These are phyloP conservation scores for Poeciliopsis infans DNA, from an alignment of 2,797 vertebrate species.

Conservation along the genomic window DNA sequence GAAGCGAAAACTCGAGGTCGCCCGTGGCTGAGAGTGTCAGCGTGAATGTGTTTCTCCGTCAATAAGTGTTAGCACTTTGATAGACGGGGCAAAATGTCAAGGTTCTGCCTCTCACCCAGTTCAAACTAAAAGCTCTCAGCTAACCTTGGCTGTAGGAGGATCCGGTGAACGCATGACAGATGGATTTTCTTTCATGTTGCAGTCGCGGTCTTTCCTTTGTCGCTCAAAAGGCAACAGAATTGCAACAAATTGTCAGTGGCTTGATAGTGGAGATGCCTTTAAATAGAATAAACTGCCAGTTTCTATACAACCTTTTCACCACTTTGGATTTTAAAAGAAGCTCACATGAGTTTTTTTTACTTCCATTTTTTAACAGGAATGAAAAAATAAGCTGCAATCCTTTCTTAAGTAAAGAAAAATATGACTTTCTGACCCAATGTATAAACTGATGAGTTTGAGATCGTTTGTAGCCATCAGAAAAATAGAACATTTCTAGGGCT, in stretches of 20 bases:
- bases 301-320: background rate
- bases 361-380: background rate
- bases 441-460: background rate
- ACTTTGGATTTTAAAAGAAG: background rate
- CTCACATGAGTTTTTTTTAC: background rate
- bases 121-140: background rate
- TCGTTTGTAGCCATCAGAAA: background rate
- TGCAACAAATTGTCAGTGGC: background rate
- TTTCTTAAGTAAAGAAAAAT: background rate
- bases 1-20: conserved; percentile 42
- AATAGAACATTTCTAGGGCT: background rate
- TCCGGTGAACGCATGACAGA: background rate
- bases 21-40: conserved; percentile 43
- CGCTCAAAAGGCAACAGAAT: background rate
- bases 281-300: background rate
- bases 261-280: background rate
- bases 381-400: background rate
- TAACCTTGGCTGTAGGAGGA: background rate
- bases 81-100: conserved; percentile 53
- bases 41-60: conserved; percentile 55
- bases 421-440: background rate
- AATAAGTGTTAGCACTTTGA: conserved; percentile 54
- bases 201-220: background rate
- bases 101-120: conserved; percentile 22
- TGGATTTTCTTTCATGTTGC: background rate